phyloP scores from a whole-genome alignment of 2,797 vertebrate species.

The Heteromormyrus szaboi region DNA sequence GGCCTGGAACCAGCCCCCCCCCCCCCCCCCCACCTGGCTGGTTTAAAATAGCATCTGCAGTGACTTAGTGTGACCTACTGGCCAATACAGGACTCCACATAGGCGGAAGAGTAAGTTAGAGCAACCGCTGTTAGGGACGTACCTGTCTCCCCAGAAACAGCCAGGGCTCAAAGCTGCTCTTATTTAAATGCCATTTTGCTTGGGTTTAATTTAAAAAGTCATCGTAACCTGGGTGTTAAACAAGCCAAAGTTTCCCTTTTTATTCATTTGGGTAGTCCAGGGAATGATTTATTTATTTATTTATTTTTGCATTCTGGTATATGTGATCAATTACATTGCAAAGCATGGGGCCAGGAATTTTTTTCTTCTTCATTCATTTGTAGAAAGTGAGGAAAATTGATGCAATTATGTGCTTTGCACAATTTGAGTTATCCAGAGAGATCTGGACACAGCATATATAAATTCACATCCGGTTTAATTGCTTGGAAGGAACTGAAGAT shows the following conservation, averaged over 20 bases:
- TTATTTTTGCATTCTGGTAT: background rate
- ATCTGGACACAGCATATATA: background rate
- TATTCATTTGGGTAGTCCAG: background rate
- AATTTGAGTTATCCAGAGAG: background rate
- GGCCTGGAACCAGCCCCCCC: background rate
- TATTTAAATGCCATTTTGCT: background rate
- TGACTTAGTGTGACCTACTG: background rate
- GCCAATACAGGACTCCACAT: background rate
- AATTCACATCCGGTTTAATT: background rate
- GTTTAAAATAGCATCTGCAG: background rate
- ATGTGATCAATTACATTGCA: background rate
- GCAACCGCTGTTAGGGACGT: background rate
- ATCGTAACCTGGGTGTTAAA: background rate
- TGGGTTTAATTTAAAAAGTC: background rate
- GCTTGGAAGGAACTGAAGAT: background rate
- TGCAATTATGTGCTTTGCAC: background rate
- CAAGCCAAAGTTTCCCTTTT: background rate
- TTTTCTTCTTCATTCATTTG: background rate
- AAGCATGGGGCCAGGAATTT: background rate
- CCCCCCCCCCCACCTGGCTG: background rate
- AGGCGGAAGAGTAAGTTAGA: background rate
- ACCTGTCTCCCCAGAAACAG: background rate
- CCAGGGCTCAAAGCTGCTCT: background rate
- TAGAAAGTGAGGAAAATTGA: background rate
- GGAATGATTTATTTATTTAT: background rate